A percentile compares a stretch with the other conserved stretches of the same genome.
phyloP scores from a whole-genome alignment of 1,140 invertebrate species.

The Neodiprion lecontei region DNA sequence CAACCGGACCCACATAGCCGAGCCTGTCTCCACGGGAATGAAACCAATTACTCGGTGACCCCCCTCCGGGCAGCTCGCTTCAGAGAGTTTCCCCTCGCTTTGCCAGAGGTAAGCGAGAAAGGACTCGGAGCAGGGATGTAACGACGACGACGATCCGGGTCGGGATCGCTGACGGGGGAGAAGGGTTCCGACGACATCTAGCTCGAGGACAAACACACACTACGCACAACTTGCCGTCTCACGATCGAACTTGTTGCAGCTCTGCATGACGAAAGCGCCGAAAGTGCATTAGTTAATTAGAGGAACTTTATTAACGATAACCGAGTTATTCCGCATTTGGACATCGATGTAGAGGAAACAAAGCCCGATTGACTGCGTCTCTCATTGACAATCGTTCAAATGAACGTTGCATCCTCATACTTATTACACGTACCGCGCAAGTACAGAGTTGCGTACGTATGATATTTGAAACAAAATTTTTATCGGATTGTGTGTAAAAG shows the following conservation, averaged over 20 bases:
- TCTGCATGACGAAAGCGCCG: conserved; percentile 26
- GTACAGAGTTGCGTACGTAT: too few species aligned
- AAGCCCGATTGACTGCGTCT: too few species aligned
- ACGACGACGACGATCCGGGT: conserved; percentile 5
- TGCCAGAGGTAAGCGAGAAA: conserved; percentile 26
- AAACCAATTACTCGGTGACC: conserved; percentile 61
- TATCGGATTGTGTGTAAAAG: too few species aligned
- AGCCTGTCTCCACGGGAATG: conserved; percentile 56
- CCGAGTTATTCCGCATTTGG: too few species aligned
- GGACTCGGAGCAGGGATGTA: conserved; percentile 27
- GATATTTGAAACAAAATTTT: too few species aligned
- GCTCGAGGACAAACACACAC: conserved; percentile 18
- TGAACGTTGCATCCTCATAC: too few species aligned
- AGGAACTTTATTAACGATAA: conserved; percentile 24
- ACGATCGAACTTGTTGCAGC: not conserved
- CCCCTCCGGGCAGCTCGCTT: conserved; percentile 49
- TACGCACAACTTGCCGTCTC: not conserved
- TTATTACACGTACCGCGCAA: too few species aligned
- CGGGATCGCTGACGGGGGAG: not conserved
- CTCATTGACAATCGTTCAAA: too few species aligned
- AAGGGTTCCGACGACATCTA: conserved; percentile 10
- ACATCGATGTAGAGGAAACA: too few species aligned
- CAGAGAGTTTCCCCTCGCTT: conserved; percentile 28
- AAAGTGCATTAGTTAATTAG: conserved; percentile 52
- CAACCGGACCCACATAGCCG: conserved; percentile 27